Evolutionary conservation across 2,113 vertebrate genomes (phyloP).

Genomic region (Spea multiplicata): DNA sequence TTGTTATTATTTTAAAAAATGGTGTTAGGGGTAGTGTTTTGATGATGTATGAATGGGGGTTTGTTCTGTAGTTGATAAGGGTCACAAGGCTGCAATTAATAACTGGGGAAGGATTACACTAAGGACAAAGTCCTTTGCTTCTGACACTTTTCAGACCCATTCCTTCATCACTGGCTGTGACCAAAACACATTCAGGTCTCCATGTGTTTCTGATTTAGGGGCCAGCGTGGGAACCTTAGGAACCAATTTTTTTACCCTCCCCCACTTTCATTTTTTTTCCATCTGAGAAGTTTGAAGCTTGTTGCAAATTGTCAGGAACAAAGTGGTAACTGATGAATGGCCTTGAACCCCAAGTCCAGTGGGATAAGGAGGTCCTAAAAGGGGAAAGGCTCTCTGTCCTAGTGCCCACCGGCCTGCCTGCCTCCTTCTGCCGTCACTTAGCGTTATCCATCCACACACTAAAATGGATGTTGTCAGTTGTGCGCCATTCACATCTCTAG

Average conservation of each 20-base stretch:
- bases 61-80: constrained; percentile 41
- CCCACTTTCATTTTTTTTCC: constrained; percentile 57
- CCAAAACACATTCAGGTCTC: constrained; percentile 60
- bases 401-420: constrained; percentile 57
- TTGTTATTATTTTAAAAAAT: constrained; percentile 39
- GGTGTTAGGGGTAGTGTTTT: constrained; percentile 1
- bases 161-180: constrained; percentile 55
- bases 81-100: constrained; percentile 46
- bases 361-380: constrained; percentile 55
- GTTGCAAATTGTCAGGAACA: constrained; percentile 59
- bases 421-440: constrained; percentile 60
- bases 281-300: constrained; percentile 58
- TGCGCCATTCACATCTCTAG: constrained; percentile 56
- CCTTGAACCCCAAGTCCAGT: constrained; percentile 58
- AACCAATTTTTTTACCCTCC: constrained; percentile 54
- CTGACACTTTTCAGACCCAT: constrained; percentile 50
- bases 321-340: constrained; percentile 63
- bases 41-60: constrained; percentile 31
- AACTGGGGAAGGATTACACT: constrained; percentile 30
- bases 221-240: constrained; percentile 52
- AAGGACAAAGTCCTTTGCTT: constrained; percentile 47
- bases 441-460: constrained; percentile 59
- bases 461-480: constrained; percentile 64
- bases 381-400: constrained; percentile 55
- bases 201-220: constrained; percentile 70